Conservation (phyloP, 2,113 vertebrate species). For the Lamprotornis superbus region DNA sequence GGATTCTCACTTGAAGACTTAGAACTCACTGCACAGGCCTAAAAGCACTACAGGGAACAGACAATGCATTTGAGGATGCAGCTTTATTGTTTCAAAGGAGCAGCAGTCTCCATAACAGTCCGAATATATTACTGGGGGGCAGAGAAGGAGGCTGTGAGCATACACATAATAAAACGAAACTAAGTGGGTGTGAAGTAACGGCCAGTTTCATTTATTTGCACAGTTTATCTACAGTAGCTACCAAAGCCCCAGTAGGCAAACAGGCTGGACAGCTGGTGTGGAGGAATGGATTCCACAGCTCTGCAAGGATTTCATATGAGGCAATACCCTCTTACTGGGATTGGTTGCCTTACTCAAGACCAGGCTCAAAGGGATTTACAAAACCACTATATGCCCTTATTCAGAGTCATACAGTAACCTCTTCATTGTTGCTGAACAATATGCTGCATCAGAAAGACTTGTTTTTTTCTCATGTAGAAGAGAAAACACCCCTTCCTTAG, state of each 20-base stretch:
- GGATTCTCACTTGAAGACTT: neutral
- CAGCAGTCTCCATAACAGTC: neutral
- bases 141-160: neutral
- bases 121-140: rapidly evolving
- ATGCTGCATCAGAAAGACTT: neutral
- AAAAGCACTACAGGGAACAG: neutral
- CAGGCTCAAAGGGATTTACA: neutral
- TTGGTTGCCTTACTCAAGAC: neutral
- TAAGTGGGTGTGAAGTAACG: neutral
- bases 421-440: neutral
- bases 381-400: neutral
- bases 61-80: neutral
- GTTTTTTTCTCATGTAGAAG: neutral
- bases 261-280: neutral
- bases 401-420: neutral
- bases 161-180: neutral
- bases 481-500: neutral
- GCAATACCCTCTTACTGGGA: neutral
- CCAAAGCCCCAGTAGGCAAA: neutral
- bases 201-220: neutral
- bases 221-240: neutral
- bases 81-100: neutral
- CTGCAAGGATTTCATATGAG: neutral
- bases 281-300: neutral
- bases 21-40: neutral